Evolutionary conservation across 2,113 vertebrate genomes (phyloP).

Genomic region (Xiphophorus couchianus): DNA sequence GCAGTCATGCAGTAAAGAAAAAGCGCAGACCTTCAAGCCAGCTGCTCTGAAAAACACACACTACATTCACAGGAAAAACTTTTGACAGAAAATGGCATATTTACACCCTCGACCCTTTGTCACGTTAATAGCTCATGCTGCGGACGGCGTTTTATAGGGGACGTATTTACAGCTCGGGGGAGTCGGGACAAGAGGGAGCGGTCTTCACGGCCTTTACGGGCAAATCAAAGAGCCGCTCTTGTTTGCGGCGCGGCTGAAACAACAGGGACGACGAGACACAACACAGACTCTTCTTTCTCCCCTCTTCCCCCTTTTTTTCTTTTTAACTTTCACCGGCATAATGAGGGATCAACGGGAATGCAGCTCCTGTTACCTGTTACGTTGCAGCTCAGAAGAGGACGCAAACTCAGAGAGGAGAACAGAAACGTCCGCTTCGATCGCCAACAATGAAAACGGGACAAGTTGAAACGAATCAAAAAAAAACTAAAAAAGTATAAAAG

Average conservation of each 20-base stretch:
- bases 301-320: neutral
- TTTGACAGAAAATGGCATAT: conserved; percentile 7
- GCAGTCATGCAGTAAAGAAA: neutral
- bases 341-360: conserved; percentile 33
- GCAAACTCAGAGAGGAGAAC: neutral
- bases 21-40: neutral
- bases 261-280: neutral
- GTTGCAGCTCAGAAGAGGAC: neutral
- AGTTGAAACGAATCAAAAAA: neutral
- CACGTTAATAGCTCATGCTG: conserved; percentile 11
- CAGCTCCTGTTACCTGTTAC: neutral
- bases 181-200: conserved; percentile 16
- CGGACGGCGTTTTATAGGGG: neutral
- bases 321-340: conserved; percentile 1
- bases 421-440: neutral
- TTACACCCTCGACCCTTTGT: conserved; percentile 13
- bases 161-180: conserved; percentile 12
- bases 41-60: neutral
- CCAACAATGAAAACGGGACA: neutral
- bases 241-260: conserved; percentile 30
- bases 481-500: neutral
- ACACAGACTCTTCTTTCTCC: neutral
- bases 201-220: conserved; percentile 25
- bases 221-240: conserved; percentile 20
- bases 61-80: conserved; percentile 5